Evolutionary conservation across 2,888 invertebrate genomes (phyloP).

Genomic region (Torymus texanus): DNA sequence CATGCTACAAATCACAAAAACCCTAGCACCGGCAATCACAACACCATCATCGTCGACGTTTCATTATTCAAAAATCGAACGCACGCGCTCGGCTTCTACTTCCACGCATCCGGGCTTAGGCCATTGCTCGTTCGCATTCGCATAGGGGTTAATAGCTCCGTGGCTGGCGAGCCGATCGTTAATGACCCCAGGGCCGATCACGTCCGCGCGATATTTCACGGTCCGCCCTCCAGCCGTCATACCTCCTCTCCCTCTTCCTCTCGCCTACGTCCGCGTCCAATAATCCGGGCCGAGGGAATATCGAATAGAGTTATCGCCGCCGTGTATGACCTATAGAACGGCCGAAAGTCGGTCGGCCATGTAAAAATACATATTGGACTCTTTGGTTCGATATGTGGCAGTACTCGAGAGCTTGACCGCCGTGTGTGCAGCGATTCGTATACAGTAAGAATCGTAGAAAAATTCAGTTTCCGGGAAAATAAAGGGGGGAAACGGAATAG

Average conservation of each 20-base stretch:
- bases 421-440: background rate
- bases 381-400: too few species aligned
- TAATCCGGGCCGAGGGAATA: conserved; percentile 3
- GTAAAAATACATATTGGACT: background rate
- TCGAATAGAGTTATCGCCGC: too few species aligned
- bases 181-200: background rate
- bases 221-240: background rate
- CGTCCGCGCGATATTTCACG: conserved; percentile 17
- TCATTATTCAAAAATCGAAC: background rate
- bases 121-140: too few species aligned
- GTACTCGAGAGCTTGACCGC: too few species aligned
- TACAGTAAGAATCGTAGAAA: background rate
- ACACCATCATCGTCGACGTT: background rate
- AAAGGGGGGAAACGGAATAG: too few species aligned
- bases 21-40: background rate
- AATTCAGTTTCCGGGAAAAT: background rate
- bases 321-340: background rate
- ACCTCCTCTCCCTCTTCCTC: too few species aligned
- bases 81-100: too few species aligned
- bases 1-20: too few species aligned
- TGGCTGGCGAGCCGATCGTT: background rate
- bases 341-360: conserved; percentile 31
- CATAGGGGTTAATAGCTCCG: too few species aligned
- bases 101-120: too few species aligned
- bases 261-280: conserved; percentile 17